Evolutionary conservation across 2,113 vertebrate genomes (phyloP).

Genomic region (Aldabrachelys gigantea): DNA sequence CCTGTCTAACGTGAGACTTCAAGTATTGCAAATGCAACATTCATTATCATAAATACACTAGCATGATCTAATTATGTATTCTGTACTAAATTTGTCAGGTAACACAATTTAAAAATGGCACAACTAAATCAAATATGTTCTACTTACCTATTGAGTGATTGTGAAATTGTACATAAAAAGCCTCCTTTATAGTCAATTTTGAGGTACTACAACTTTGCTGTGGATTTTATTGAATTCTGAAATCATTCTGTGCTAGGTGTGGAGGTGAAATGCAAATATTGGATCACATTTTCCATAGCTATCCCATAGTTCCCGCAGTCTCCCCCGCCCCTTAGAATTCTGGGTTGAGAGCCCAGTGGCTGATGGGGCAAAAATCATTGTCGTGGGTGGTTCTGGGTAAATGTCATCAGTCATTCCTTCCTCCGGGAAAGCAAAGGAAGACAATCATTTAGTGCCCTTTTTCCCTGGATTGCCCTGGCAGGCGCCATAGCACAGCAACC

Average conservation of each 20-base stretch:
- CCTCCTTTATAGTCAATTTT: slow-evolving; percentile 46
- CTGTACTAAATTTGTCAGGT: slow-evolving; percentile 66
- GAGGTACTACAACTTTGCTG: slow-evolving; percentile 1
- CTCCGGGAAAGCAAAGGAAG: too few relatives aligned
- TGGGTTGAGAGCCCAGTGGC: too few relatives aligned
- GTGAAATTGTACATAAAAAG: slow-evolving; percentile 57
- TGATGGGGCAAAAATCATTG: too few relatives aligned
- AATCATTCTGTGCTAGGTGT: neutral
- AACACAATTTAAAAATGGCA: slow-evolving; percentile 67
- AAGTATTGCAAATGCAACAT: slow-evolving; percentile 54
- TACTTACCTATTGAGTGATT: slow-evolving; percentile 54
- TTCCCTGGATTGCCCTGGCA: too few relatives aligned
- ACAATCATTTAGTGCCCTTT: too few relatives aligned
- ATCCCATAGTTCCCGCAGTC: too few relatives aligned
- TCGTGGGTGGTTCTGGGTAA: too few relatives aligned
- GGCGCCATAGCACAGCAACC: too few relatives aligned
- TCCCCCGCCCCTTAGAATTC: too few relatives aligned
- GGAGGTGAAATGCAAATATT: neutral
- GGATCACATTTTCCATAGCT: neutral
- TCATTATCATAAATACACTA: slow-evolving; percentile 66
- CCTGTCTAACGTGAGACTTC: slow-evolving; percentile 41
- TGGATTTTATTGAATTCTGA: neutral
- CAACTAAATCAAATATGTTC: slow-evolving; percentile 65
- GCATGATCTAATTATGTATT: slow-evolving; percentile 62
- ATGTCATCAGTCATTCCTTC: too few relatives aligned